phyloP scores from a whole-genome alignment of 2,888 invertebrate species.

The Andrena minutula region DNA sequence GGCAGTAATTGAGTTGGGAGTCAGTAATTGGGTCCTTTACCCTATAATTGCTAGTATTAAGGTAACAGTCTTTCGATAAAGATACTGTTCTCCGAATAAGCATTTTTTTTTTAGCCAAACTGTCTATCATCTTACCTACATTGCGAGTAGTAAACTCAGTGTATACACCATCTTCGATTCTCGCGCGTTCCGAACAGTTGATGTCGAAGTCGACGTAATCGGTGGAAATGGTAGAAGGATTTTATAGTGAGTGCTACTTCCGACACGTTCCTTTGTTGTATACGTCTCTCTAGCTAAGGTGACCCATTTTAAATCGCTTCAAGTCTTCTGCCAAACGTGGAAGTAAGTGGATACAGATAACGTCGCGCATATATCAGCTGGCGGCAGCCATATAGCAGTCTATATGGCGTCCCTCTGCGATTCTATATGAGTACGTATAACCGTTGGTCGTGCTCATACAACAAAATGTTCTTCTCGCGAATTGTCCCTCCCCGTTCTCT shows the following conservation, averaged over 20 bases:
- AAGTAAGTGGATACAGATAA: constrained; percentile 77
- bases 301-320: constrained; percentile 74
- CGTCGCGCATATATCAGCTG: constrained; percentile 76
- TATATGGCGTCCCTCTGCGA: constrained; percentile 71
- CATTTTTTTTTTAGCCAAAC: background rate
- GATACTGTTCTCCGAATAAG: background rate
- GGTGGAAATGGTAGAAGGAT: constrained; percentile 23
- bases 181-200: constrained; percentile 11
- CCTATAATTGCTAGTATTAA: background rate
- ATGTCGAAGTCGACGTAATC: constrained; percentile 9
- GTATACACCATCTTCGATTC: background rate
- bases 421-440: constrained; percentile 54
- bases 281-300: constrained; percentile 44
- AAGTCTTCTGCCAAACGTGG: constrained; percentile 75
- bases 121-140: background rate
- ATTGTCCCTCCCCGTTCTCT: constrained; percentile 3
- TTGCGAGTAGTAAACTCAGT: background rate
- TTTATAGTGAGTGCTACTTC: constrained; percentile 41
- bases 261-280: constrained; percentile 50
- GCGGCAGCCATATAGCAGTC: constrained; percentile 77
- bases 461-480: constrained; percentile 55
- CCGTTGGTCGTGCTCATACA: constrained; percentile 45
- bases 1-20: too few species aligned
- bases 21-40: too few species aligned
- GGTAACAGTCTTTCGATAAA: background rate